A percentile compares a stretch with the other conserved stretches of the same genome.
These are phyloP conservation scores for Cyanocitta stelleri DNA, from an alignment of 2,113 vertebrate species.

Conservation along the genomic window DNA sequence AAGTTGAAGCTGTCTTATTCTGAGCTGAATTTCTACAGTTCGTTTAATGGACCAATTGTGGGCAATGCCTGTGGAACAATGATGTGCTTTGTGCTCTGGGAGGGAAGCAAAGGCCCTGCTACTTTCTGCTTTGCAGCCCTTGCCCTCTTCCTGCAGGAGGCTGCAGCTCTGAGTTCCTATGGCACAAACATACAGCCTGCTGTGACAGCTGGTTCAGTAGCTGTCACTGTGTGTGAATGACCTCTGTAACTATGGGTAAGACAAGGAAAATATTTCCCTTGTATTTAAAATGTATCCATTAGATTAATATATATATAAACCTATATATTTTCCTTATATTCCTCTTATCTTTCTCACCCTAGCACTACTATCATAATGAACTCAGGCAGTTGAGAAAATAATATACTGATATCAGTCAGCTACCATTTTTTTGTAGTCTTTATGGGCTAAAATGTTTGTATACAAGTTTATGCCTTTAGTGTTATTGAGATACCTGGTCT, in stretches of 20 bases:
- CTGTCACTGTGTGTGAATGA: neutral
- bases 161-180: neutral
- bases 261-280: neutral
- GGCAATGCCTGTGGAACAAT: neutral
- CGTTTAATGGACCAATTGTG: neutral
- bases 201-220: neutral
- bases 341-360: neutral
- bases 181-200: neutral
- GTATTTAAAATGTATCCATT: neutral
- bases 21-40: neutral
- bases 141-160: neutral
- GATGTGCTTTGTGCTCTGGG: neutral
- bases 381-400: neutral
- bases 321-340: neutral
- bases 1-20: neutral
- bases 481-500: neutral
- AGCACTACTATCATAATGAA: neutral
- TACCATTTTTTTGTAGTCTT: neutral
- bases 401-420: neutral
- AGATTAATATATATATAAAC: neutral
- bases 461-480: neutral
- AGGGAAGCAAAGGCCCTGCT: accelerated
- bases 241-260: neutral
- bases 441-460: neutral
- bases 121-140: accelerated